Evolutionary conservation across 2,113 vertebrate genomes (phyloP), one percentile per base, ranked within the genome.

Genomic region (Acinonyx jubatus): DNA sequence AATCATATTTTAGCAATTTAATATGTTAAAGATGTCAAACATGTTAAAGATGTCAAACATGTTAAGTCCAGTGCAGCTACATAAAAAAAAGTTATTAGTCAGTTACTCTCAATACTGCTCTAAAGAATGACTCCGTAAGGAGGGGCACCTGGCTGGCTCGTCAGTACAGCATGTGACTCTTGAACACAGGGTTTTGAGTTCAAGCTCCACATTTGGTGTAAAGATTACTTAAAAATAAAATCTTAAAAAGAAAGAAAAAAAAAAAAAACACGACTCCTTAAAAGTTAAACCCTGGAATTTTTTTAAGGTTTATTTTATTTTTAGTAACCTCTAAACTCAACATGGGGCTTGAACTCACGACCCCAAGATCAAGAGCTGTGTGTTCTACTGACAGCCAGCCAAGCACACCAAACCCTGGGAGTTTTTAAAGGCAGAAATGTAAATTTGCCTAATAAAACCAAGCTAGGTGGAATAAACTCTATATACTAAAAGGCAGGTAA

Each of bases 1-100:
- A 90, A 55, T 89, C 21, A 45, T 68, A 96, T 82, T 97, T 93
- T 87, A 69, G 4, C 89, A 92, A 66, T 65, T 94, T 80, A 89
- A 63, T 25, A 63, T 25, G 57, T 29, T 87, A 68, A 89, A 92
- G 15, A 89, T 13, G 4, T 52, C 73, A n/a, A n/a, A n/a, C 36
- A 63, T 25, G 57, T 29, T 87, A 68, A 89, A 92, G 15, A 89
- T 13, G 4, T 52, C 73, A 15, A 52, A 86, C 36, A 41, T 45
- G 73, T 79, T 65, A 96, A 61, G 82, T 74, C 0, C 9, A 97
- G 80, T 50, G 66, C 29, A 93, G 88, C 98, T 98, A 97, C 63
- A 97, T 88, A 95, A 97, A 79, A 84, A 97, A 96, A 98, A 97
- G 95, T 74, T 98, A 93, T 74, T 98, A 93, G 23, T 97, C 65